phyloP scores from a whole-genome alignment of 2,888 invertebrate genomes.

The Anodontia alba region DNA sequence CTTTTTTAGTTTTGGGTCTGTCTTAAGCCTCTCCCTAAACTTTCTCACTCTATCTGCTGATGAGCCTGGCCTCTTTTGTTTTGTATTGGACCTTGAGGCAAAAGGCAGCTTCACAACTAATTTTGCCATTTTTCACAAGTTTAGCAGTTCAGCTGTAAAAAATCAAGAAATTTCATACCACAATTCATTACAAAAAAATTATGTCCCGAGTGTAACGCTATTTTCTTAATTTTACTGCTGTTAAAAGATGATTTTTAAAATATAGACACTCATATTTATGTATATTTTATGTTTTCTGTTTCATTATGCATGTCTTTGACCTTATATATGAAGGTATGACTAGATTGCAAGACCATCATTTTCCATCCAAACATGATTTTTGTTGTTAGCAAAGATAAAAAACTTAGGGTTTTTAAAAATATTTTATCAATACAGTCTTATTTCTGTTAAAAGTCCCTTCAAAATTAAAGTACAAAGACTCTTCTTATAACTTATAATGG shows the following conservation, averaged over 20 bases:
- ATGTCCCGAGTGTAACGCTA: constrained; percentile 16
- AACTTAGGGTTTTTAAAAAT: not conserved
- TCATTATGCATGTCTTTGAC: not conserved
- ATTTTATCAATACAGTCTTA: not conserved
- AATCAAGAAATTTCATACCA: not conserved
- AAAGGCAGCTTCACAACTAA: not conserved
- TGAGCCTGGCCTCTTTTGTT: not conserved
- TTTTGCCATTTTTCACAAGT: not conserved
- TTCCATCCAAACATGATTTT: too few relatives aligned
- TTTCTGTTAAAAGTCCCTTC: not conserved
- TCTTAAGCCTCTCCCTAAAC: not conserved
- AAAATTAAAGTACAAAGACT: not conserved
- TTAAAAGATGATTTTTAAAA: not conserved
- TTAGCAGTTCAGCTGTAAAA: not conserved
- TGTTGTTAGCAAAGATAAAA: too few relatives aligned
- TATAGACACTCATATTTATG: not conserved
- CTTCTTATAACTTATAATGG: not conserved
- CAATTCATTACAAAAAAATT: not conserved
- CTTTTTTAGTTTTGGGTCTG: not conserved
- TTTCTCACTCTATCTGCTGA: not conserved
- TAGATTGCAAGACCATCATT: too few relatives aligned
- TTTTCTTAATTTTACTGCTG: not conserved
- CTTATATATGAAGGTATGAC: too few relatives aligned
- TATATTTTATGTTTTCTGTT: not conserved
- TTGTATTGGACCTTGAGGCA: not conserved